Base-by-base conservation (phyloP, 2,797 vertebrate species). In the Hyperoplus immaculatus region DNA sequence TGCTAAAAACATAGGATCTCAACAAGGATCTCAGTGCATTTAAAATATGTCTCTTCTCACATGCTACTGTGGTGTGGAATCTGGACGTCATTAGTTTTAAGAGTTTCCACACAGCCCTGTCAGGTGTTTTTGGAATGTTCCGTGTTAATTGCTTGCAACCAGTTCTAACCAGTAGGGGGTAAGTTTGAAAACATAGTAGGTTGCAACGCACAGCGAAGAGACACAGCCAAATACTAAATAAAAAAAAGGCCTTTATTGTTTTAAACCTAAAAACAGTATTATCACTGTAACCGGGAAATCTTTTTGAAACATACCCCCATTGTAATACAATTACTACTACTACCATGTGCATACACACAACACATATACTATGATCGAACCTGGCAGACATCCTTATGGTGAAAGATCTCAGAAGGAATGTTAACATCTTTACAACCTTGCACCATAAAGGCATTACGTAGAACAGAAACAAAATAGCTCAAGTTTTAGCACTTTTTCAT, bases 241-340 rank as follows among this genome's bases (percentile, higher is more conserved):
- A 46, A 61, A 81, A 72, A 80, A 78, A 78, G 5, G 15, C 16
- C 21, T 87, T 90, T 92, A 90, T 78, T 90, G 9, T 75, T 82
- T 51, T 21, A 69, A 68, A 39, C 2, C 49, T 76, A 63, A 16
- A 29, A 43, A 83, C 61, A 82, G 16, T 55, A 84, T 49, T 67
- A 76, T 88, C 10, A 81, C 13, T 59, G 14, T 51, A 58, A 39
- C 18, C 3, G 1, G 14, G 21, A 67, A 8, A 8, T 1, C 15
- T 50, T 42, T 42, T 53, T 53, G 11, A 63, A 73, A 65, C 11
- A 60, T 6, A 78, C 47, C 4, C 59, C 61, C 58, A 61, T 45
- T 67, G 36, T 53, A 54, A 55, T 3, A 55, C 62, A 81, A 53
- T 62, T 6, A 62, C n/a, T 45, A 14, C 5, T 18, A 49, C 41